These are phyloP conservation scores for Arbacia lixula DNA, from an alignment of 53 echinoderm and acorn worm genomes.

Conservation along the genomic window DNA sequence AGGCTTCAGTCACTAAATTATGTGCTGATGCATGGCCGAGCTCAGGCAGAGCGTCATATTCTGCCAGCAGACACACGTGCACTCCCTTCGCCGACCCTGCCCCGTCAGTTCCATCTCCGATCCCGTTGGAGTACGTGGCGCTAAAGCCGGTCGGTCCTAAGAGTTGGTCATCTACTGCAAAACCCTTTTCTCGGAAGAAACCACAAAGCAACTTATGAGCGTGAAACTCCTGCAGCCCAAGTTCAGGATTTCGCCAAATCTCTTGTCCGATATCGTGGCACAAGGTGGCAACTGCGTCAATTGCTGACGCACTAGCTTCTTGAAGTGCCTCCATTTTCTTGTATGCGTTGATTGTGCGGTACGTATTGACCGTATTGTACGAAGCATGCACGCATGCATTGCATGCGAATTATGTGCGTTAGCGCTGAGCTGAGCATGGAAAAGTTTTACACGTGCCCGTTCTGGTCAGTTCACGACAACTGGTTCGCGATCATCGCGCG, in stretches of 20 bases:
- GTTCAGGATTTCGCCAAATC: constrained; percentile 87
- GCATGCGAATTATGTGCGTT: too few species aligned
- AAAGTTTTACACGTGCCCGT: too few species aligned
- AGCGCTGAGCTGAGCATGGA: too few species aligned
- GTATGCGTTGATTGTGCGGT: too few species aligned
- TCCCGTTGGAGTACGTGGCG: constrained; percentile 57
- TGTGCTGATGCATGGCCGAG: constrained; percentile 85
- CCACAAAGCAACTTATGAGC: constrained; percentile 73
- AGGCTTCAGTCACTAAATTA: constrained; percentile 77
- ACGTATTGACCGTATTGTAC: too few species aligned
- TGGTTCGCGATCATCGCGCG: too few species aligned
- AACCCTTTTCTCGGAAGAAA: constrained; percentile 77
- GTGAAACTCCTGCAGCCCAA: constrained; percentile 79
- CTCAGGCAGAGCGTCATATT: constrained; percentile 89
- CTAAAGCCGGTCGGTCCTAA: constrained; percentile 77
- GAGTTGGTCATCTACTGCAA: constrained; percentile 76
- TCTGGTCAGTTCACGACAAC: too few species aligned
- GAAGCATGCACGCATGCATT: too few species aligned
- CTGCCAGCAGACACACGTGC: constrained; percentile 83
- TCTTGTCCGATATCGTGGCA: constrained; percentile 69
- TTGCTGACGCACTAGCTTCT: constrained; percentile 6
- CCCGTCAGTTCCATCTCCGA: constrained; percentile 22
- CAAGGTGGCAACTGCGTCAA: constrained; percentile 53
- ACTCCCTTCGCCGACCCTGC: constrained; percentile 20
- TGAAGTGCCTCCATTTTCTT: constrained; percentile 23